Percentiles rank a stretch among this genome's conserved stretches.
phyloP scores from a whole-genome alignment of 2,888 invertebrate species.

The Trypoxylon attenuatum region DNA sequence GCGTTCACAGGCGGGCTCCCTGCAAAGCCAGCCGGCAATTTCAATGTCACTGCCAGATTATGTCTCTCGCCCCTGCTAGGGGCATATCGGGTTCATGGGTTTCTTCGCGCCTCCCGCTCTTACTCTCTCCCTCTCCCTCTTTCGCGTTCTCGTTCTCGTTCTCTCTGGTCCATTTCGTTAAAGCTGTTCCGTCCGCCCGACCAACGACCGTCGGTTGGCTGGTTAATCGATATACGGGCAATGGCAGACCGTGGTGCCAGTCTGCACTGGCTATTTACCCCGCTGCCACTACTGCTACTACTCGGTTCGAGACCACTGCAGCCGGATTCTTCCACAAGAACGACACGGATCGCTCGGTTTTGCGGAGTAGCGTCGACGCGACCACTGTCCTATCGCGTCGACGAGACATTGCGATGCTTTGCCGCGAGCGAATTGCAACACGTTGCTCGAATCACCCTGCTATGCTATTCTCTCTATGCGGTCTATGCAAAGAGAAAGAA shows the following conservation, averaged over 20 bases:
- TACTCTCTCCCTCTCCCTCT: background rate
- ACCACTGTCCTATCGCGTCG: background rate
- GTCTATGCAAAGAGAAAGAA: constrained; percentile 4
- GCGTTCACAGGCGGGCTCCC: no score
- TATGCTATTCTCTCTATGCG: background rate
- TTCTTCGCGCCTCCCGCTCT: constrained; percentile 9
- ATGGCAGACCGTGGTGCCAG: constrained; percentile 2
- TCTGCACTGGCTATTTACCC: constrained; percentile 12
- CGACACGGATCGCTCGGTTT: no score
- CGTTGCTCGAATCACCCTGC: constrained; percentile 19
- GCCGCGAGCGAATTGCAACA: background rate
- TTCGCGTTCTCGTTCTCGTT: background rate
- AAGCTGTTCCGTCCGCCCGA: constrained; percentile 31
- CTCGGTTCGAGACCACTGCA: background rate
- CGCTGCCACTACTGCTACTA: background rate
- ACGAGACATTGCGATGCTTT: no score
- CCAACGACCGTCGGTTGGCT: no score
- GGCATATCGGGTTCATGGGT: constrained; percentile 10
- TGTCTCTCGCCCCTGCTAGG: constrained; percentile 15
- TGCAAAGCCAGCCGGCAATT: constrained; percentile 29
- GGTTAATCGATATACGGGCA: constrained; percentile 30
- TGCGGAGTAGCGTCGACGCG: no score
- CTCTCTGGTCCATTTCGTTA: constrained; percentile 26
- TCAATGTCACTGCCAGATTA: constrained; percentile 38
- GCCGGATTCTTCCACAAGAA: background rate